Base-by-base conservation (phyloP, 2,888 invertebrate species). In the Vanessa cardui region DNA sequence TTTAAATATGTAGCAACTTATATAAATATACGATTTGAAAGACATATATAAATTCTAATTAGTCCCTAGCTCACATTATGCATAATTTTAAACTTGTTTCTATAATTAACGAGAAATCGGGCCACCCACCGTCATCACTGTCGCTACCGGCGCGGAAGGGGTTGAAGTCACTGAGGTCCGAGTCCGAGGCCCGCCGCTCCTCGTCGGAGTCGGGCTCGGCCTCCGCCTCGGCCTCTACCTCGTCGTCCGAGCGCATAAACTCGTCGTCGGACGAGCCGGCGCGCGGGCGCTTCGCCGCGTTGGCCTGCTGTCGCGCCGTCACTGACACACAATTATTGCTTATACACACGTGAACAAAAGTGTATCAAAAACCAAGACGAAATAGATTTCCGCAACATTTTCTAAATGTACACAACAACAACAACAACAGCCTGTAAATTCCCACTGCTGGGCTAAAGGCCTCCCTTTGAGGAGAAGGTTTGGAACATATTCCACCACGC, bases 101-200 rank as follows among this genome's bases (percentile, higher is more conserved):
- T n/a, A n/a, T n/a, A 12, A 39, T 12, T 12, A 39, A 39, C 39
- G 12, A 39, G 12, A 12, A 39, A 12, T 3, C 8, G 7, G 3
- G n/a, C 15, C 39, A 63, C 70, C 68, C 5, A 94, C 96, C 96
- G 76, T 96, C 95, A 79, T 97, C 97, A 50, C 96, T 96, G 78
- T 96, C 96, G 78, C 95, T 95, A 80, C 96, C 98, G 61, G 95
- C 96, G 70, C 95, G 95, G 83, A 96, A 96, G 81, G 98, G 98
- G 93, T 99, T 98, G 84, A 97, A 98, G 89, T 98, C 98, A 76
- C 96, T 96, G 64, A 86, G 80, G 26, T 90, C 91, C 0, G 90
- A 89, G 80, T 90, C 89, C 26, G 88, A 86, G 31, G 69, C 62
- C 44, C 73, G 71, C 44, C 76, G 74, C 54, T 84, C 87, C 21